These are phyloP conservation scores for Melinopterus prodromus DNA, from an alignment of 2,888 invertebrate genomes.

Conservation along the genomic window DNA sequence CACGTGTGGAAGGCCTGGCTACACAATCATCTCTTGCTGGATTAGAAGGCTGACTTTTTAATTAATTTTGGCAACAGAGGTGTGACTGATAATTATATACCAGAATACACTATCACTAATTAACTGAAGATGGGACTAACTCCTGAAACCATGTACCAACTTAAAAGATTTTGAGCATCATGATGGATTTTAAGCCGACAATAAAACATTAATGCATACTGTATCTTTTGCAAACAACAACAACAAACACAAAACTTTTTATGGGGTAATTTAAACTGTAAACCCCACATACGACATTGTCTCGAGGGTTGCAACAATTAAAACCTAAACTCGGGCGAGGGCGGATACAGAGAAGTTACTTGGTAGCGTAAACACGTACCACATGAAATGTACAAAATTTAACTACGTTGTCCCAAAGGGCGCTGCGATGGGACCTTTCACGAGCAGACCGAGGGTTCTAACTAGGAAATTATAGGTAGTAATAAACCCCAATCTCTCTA, in stretches of 20 bases:
- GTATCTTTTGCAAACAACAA: neutral
- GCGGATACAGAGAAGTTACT: neutral
- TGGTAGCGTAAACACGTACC: conserved; percentile 8
- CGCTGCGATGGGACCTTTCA: neutral
- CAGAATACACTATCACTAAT: too few species aligned
- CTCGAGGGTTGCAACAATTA: neutral
- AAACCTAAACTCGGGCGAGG: neutral
- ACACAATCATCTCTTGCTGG: too few species aligned
- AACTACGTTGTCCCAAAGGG: conserved; percentile 19
- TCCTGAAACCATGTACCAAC: too few species aligned
- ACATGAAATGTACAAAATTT: conserved; percentile 23
- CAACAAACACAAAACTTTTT: neutral
- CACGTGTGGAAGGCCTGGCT: neutral
- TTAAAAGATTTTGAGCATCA: too few species aligned
- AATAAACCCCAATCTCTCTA: conserved; percentile 13
- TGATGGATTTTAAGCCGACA: neutral
- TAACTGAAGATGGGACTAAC: too few species aligned
- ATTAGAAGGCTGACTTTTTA: neutral
- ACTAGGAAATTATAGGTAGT: conserved; percentile 4
- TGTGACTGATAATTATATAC: too few species aligned
- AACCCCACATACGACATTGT: neutral
- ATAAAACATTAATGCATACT: neutral
- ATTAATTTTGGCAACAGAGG: neutral
- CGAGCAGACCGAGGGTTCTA: neutral
- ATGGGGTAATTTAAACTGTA: neutral